phyloP scores from a whole-genome alignment of 2,888 invertebrate species.

The Periphyllus acericola region DNA sequence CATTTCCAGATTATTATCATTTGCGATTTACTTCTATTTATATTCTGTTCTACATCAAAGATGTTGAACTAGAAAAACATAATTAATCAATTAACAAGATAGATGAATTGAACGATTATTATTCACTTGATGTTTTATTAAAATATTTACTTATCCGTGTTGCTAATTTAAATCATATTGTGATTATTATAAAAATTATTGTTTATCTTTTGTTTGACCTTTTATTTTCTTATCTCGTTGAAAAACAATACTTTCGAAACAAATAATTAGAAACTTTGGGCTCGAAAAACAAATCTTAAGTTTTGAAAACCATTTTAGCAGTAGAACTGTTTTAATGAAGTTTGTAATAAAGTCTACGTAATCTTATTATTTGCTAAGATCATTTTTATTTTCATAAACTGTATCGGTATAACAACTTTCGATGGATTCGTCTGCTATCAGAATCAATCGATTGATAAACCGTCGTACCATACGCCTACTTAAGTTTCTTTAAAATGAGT shows the following conservation, averaged over 20 bases:
- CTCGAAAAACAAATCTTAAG: constrained; percentile 28
- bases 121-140: too few relatives aligned
- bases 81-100: too few relatives aligned
- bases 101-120: too few relatives aligned
- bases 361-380: constrained; percentile 21
- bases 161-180: too few relatives aligned
- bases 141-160: too few relatives aligned
- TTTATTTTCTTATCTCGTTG: constrained; percentile 25
- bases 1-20: too few relatives aligned
- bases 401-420: constrained; percentile 4
- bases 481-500: too few relatives aligned
- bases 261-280: constrained; percentile 43
- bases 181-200: background rate
- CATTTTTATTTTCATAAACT: background rate
- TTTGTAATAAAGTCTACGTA: constrained; percentile 35
- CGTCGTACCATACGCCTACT: too few relatives aligned
- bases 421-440: background rate
- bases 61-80: too few relatives aligned
- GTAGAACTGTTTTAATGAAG: constrained; percentile 34
- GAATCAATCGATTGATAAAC: too few relatives aligned
- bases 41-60: too few relatives aligned
- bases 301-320: constrained; percentile 28
- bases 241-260: constrained; percentile 30
- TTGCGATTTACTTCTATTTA: too few relatives aligned
- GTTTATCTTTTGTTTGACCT: background rate